A percentile compares a stretch with the other conserved stretches of the same genome.
phyloP scores from a whole-genome alignment of 1,140 invertebrate genomes.

The Araneus ventricosus region DNA sequence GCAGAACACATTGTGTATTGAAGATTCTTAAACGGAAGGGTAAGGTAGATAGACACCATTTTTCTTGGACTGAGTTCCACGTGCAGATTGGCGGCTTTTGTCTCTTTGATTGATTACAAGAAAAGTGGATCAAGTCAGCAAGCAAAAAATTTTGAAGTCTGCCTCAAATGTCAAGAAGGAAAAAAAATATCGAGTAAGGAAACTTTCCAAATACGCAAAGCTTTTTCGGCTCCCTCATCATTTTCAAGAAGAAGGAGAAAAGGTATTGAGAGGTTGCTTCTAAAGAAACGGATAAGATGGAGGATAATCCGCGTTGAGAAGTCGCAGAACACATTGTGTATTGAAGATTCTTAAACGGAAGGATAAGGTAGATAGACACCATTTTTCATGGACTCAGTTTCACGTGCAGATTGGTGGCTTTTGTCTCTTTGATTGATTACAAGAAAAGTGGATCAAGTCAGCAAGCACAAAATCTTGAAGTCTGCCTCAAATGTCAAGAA shows the following conservation, averaged over 20 bases:
- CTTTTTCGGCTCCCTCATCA: slow-evolving; percentile 45
- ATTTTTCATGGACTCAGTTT: not conserved
- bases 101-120: not conserved
- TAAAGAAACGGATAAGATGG: slow-evolving; percentile 24
- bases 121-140: not conserved
- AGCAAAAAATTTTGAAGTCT: too few species aligned
- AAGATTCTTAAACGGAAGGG: not conserved
- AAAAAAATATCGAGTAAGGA: too few species aligned
- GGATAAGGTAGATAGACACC: not conserved
- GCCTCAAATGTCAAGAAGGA: too few species aligned
- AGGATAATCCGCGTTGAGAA: not conserved
- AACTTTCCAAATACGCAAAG: too few species aligned
- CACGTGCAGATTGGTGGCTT: not conserved
- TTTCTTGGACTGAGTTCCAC: not conserved
- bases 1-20: not conserved
- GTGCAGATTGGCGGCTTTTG: not conserved
- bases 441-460: too few species aligned
- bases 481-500: too few species aligned
- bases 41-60: not conserved
- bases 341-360: not conserved
- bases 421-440: too few species aligned
- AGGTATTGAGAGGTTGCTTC: slow-evolving; percentile 35
- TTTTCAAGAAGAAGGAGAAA: slow-evolving; percentile 38
- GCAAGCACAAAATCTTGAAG: too few species aligned
- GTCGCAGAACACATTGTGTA: slow-evolving; percentile 5